These are phyloP conservation scores for Bos javanicus DNA, from an alignment of 2,113 vertebrate species.

Conservation along the genomic window DNA sequence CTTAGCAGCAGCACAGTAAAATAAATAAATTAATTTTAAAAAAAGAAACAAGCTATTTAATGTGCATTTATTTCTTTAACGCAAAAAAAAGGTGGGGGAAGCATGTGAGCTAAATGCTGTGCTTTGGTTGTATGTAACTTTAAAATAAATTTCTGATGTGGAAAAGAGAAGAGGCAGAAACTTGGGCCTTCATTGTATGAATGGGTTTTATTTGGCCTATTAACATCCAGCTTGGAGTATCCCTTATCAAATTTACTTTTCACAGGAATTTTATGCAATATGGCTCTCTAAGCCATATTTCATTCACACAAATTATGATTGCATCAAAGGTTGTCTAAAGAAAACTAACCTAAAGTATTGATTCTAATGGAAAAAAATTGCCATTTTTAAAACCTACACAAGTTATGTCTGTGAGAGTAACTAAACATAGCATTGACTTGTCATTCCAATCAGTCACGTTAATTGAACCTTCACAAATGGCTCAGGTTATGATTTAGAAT, in stretches of 20 bases:
- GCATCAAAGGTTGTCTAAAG: not conserved
- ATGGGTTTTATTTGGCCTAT: not conserved
- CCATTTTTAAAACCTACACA: not conserved
- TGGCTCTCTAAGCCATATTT: not conserved
- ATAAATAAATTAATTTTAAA: not conserved
- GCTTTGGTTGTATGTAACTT: not conserved
- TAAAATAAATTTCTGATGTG: not conserved
- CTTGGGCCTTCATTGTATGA: not conserved
- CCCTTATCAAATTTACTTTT: constrained; percentile 18
- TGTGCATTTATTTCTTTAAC: not conserved
- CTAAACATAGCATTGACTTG: not conserved
- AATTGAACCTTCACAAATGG: not conserved
- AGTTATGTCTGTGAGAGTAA: not conserved
- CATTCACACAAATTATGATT: not conserved
- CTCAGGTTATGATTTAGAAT: not conserved
- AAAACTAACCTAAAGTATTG: not conserved
- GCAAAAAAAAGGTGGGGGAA: not conserved
- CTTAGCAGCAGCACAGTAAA: not conserved
- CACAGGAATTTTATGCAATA: not conserved
- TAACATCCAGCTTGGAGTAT: not conserved
- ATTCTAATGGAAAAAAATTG: not conserved
- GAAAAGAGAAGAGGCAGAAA: not conserved
- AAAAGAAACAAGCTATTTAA: not conserved
- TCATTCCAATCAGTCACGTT: not conserved
- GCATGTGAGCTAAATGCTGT: not conserved